phyloP scores from a whole-genome alignment of 2,113 vertebrate genomes.

The Eurystomus gularis region DNA sequence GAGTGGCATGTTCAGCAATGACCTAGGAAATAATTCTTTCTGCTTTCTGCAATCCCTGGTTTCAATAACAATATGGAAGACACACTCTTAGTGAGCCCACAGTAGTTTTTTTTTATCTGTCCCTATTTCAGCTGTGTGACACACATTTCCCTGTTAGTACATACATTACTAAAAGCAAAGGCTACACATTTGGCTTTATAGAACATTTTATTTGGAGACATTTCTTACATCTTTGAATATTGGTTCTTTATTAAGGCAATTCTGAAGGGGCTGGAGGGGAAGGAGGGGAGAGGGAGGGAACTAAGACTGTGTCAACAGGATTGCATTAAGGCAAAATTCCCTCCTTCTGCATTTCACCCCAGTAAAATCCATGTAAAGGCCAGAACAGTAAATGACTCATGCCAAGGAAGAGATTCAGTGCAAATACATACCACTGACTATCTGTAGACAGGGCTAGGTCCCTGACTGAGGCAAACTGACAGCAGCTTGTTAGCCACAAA shows the following conservation, averaged over 20 bases:
- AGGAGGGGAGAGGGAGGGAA: not conserved
- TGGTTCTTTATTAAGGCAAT: constrained; percentile 66
- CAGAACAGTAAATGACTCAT: not conserved
- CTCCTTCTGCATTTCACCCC: constrained; percentile 36
- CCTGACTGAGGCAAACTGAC: not conserved
- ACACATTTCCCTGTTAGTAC: not conserved
- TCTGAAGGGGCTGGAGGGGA: not conserved
- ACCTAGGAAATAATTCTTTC: not conserved
- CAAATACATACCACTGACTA: constrained; percentile 12
- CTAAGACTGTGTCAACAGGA: not conserved
- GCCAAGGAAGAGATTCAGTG: constrained; percentile 33
- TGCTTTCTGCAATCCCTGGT: not conserved
- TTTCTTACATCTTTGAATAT: not conserved
- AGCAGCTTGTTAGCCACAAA: not conserved
- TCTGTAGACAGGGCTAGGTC: not conserved
- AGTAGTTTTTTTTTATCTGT: not conserved
- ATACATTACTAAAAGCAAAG: not conserved
- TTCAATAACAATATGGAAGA: not conserved
- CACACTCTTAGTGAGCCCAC: not conserved
- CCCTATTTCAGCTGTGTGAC: not conserved
- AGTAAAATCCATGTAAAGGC: not conserved
- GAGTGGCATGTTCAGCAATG: not conserved
- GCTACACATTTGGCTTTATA: constrained; percentile 12
- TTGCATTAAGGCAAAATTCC: constrained; percentile 63
- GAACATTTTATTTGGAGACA: constrained; percentile 69